These are phyloP conservation scores for Diachasmimorpha longicaudata DNA, from an alignment of 1,140 invertebrate genomes.

Conservation along the genomic window DNA sequence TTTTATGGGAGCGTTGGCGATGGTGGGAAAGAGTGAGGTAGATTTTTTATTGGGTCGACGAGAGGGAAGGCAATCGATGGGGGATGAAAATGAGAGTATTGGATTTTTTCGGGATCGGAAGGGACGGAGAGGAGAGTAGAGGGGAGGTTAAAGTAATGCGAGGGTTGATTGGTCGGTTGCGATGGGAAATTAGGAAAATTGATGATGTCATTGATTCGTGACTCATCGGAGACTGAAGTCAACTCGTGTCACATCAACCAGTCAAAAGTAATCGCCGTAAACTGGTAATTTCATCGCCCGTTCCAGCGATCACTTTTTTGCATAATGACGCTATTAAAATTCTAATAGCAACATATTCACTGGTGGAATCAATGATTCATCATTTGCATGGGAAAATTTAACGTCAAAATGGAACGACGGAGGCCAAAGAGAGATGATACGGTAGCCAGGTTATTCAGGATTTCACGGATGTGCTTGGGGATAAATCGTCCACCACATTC, in stretches of 20 bases:
- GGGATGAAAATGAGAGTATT: slow-evolving; percentile 1
- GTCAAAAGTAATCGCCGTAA: no score
- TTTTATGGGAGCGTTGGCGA: background rate
- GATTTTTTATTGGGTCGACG: slow-evolving; percentile 9
- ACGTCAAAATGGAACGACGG: slow-evolving; percentile 4
- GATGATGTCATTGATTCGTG: no score
- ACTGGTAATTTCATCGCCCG: background rate
- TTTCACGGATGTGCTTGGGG: slow-evolving; percentile 24
- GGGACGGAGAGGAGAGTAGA: no score
- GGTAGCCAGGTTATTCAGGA: slow-evolving; percentile 18
- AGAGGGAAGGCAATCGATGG: slow-evolving; percentile 30
- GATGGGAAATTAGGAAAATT: no score
- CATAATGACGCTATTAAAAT: background rate
- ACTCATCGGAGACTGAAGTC: no score
- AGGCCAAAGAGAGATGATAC: slow-evolving; percentile 4
- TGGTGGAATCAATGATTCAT: slow-evolving; percentile 24
- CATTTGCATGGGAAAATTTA: slow-evolving; percentile 20
- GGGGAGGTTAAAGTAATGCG: no score
- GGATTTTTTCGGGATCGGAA: no score
- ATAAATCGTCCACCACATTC: slow-evolving; percentile 22
- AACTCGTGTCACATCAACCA: no score
- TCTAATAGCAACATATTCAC: background rate
- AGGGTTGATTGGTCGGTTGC: no score
- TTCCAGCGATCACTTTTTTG: background rate
- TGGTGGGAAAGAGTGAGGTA: no score